phyloP scores from a whole-genome alignment of 1,140 invertebrate genomes.

The Drosophila trapezifrons region DNA sequence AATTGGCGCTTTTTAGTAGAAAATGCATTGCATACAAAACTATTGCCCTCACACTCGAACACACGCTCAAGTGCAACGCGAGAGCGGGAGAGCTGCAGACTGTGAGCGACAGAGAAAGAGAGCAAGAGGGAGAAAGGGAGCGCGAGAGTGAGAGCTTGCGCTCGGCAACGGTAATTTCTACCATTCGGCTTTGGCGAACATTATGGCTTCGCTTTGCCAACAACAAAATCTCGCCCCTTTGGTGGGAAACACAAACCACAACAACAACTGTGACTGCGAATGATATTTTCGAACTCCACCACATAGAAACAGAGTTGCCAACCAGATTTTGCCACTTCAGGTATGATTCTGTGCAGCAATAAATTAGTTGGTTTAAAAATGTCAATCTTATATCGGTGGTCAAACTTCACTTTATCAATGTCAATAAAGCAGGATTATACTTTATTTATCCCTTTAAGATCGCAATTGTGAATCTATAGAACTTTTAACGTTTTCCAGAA shows the following conservation, averaged over 20 bases:
- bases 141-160: conserved; percentile 42
- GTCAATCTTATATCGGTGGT: too few relatives aligned
- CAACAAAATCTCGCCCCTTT: conserved; percentile 62
- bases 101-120: conserved; percentile 23
- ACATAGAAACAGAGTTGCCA: conserved; percentile 69
- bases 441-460: too few relatives aligned
- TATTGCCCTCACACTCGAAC: conserved; percentile 35
- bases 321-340: neutral
- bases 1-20: conserved; percentile 74
- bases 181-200: conserved; percentile 59
- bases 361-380: neutral
- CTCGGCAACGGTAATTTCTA: conserved; percentile 69
- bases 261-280: conserved; percentile 40
- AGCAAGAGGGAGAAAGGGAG: conserved; percentile 17
- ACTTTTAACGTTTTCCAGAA: too few relatives aligned
- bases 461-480: too few relatives aligned
- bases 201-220: conserved; percentile 73
- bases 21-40: conserved; percentile 68
- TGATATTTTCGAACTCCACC: conserved; percentile 75
- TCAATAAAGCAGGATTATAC: too few relatives aligned
- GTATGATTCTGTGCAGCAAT: neutral
- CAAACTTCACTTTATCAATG: too few relatives aligned
- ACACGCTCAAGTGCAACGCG: conserved; percentile 13
- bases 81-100: conserved; percentile 8
- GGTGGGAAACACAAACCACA: conserved; percentile 32